Percentiles rank a stretch among this genome's conserved stretches.
Evolutionary conservation across 2,888 invertebrate species (phyloP).

Genomic region (Tridacna crocea): DNA sequence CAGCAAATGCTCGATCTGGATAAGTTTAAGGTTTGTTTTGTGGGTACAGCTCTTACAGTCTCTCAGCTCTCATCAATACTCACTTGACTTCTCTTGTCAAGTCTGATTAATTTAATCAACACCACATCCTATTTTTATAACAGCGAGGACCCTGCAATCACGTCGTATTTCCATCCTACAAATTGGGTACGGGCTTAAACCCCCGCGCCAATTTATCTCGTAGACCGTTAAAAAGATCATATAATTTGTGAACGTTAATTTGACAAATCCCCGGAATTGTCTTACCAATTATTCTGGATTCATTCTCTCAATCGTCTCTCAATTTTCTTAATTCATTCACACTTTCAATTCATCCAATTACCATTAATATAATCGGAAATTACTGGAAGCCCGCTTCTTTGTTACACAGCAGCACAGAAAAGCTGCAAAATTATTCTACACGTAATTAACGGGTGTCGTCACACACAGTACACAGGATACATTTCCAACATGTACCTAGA

Average conservation of each 20-base stretch:
- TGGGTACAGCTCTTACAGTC: not conserved
- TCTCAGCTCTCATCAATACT: not conserved
- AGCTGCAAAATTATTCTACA: constrained; percentile 6
- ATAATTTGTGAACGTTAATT: constrained; percentile 57
- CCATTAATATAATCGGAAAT: constrained; percentile 46
- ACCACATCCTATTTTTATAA: constrained; percentile 24
- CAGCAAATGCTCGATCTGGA: too few relatives aligned
- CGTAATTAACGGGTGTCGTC: too few relatives aligned
- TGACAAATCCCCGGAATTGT: constrained; percentile 58
- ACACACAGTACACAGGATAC: too few relatives aligned
- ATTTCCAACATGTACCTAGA: too few relatives aligned
- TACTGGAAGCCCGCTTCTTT: not conserved
- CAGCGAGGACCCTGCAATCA: constrained; percentile 24
- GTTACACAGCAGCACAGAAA: not conserved
- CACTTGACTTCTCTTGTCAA: constrained; percentile 14
- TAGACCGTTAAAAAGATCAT: constrained; percentile 52
- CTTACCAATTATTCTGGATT: constrained; percentile 56
- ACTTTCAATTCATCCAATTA: constrained; percentile 58
- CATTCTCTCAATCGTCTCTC: constrained; percentile 47
- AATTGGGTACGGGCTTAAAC: constrained; percentile 27
- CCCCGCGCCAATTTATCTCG: constrained; percentile 34
- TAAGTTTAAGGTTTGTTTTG: too few relatives aligned
- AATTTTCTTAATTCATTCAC: constrained; percentile 60
- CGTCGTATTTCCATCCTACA: constrained; percentile 22
- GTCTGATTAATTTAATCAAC: constrained; percentile 27